These are phyloP conservation scores for Eulemur rufifrons DNA, from an alignment of 2,113 vertebrate species.

Conservation along the genomic window DNA sequence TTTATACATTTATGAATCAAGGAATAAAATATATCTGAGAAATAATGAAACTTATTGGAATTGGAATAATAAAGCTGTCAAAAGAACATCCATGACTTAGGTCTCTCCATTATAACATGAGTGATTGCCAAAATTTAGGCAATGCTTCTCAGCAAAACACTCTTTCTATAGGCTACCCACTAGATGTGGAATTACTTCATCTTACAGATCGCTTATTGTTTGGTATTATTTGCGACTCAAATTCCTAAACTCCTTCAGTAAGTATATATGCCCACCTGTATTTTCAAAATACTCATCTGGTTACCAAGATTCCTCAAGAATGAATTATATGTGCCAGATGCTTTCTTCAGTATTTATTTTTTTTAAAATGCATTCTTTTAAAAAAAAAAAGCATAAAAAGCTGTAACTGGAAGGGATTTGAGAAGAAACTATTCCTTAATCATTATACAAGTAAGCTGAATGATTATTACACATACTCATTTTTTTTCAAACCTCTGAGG, in stretches of 20 bases:
- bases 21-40: not conserved
- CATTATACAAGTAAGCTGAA: not conserved
- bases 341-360: not conserved
- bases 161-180: not conserved
- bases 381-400: not conserved
- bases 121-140: not conserved
- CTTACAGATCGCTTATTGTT: constrained; percentile 16
- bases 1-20: not conserved
- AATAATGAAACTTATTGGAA: not conserved
- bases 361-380: not conserved
- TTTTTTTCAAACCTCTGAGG: not conserved
- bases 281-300: not conserved
- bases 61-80: not conserved
- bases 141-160: not conserved
- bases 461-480: not conserved
- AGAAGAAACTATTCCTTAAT: not conserved
- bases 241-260: constrained; percentile 23
- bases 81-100: not conserved
- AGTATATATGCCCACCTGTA: not conserved
- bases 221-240: not conserved
- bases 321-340: not conserved
- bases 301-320: not conserved
- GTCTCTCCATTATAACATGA: not conserved
- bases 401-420: not conserved
- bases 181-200: not conserved